These are phyloP conservation scores for Plodia interpunctella DNA, from an alignment of 1,140 invertebrate species.

Conservation along the genomic window DNA sequence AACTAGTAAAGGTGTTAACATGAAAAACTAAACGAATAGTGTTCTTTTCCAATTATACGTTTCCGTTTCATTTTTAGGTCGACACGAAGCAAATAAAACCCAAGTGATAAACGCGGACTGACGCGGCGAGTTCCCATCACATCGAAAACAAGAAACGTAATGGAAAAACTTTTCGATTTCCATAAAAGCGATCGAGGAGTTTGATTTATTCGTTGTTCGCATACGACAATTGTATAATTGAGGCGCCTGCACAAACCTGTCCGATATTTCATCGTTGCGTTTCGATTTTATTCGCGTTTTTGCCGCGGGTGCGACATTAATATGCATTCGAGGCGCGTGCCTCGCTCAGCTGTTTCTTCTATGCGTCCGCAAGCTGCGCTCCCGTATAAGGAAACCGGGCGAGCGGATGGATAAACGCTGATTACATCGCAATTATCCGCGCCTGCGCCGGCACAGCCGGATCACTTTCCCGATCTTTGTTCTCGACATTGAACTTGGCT, in stretches of 20 bases:
- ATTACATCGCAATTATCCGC: conserved; percentile 71
- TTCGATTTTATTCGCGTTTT: conserved; percentile 66
- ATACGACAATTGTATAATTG: conserved; percentile 49
- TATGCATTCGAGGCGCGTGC: conserved; percentile 67
- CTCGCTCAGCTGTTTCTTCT: conserved; percentile 72
- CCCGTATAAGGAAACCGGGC: conserved; percentile 65
- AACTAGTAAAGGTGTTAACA: neutral
- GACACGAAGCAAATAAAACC: conserved; percentile 3
- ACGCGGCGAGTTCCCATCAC: neutral
- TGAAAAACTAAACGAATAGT: conserved; percentile 1
- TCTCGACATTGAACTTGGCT: conserved; percentile 65
- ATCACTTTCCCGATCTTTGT: conserved; percentile 72
- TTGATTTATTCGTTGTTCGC: conserved; percentile 40
- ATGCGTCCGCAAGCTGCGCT: conserved; percentile 63
- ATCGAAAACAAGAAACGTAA: conserved; percentile 2
- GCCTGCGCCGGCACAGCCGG: conserved; percentile 33
- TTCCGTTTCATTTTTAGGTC: neutral
- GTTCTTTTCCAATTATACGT: conserved; percentile 5
- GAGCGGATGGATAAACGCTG: conserved; percentile 64
- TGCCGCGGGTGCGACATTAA: conserved; percentile 59
- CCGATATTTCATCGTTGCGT: conserved; percentile 49
- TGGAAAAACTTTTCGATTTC: conserved; percentile 6
- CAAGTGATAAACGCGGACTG: neutral
- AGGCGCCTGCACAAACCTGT: conserved; percentile 47
- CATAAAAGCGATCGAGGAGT: conserved; percentile 14